phyloP scores from a whole-genome alignment of 2,113 vertebrate species.

The Poeciliopsis occidentalis region DNA sequence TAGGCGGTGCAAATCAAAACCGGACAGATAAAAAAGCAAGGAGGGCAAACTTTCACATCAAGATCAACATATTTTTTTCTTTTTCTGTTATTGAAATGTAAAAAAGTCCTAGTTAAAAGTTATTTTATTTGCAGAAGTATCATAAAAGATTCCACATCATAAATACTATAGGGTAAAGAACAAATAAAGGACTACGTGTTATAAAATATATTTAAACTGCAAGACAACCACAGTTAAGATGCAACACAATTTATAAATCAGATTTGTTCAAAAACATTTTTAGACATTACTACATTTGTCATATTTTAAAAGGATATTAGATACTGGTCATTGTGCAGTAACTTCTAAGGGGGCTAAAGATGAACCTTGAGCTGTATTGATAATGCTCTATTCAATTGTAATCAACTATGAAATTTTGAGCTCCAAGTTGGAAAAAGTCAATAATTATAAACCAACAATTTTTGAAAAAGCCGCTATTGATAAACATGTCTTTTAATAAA shows the following conservation, averaged over 20 bases:
- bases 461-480: no score
- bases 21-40: constrained; percentile 37
- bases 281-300: no score
- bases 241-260: neutral
- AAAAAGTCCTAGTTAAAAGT: neutral
- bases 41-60: constrained; percentile 17
- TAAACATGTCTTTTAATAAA: no score
- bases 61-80: neutral
- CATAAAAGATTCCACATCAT: neutral
- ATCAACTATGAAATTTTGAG: no score
- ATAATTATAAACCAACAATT: no score
- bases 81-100: neutral
- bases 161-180: neutral
- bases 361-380: no score
- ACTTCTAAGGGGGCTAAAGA: no score
- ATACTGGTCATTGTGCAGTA: no score
- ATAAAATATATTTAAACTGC: neutral
- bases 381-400: no score
- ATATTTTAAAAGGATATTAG: no score
- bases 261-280: no score
- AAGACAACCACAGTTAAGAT: neutral
- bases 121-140: neutral
- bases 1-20: constrained; percentile 52
- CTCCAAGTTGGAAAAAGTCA: no score
- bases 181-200: neutral